These are phyloP conservation scores for Megathymus violae DNA, from an alignment of 1,140 invertebrate species.

Conservation along the genomic window DNA sequence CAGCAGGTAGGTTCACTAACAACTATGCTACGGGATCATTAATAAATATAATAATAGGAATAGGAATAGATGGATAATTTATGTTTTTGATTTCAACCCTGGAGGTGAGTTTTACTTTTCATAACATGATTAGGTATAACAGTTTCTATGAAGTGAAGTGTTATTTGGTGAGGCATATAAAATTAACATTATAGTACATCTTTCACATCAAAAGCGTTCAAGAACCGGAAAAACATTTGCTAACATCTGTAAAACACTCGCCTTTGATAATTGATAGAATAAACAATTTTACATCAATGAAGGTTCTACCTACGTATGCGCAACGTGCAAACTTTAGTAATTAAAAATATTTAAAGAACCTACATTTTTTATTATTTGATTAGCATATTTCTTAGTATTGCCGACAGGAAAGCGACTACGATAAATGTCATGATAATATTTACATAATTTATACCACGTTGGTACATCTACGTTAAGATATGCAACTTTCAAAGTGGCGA, in stretches of 20 bases:
- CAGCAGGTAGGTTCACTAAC: too few species aligned
- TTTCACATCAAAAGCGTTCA: conserved; percentile 24
- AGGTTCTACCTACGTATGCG: conserved; percentile 35
- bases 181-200: conserved; percentile 19
- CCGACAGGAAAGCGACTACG: conserved; percentile 51
- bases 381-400: conserved; percentile 59
- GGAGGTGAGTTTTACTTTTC: too few species aligned
- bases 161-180: neutral
- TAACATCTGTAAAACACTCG: conserved; percentile 42
- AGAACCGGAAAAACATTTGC: conserved; percentile 26
- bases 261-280: conserved; percentile 52
- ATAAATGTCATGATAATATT: conserved; percentile 56
- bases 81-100: too few species aligned
- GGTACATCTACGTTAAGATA: conserved; percentile 17
- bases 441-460: conserved; percentile 42
- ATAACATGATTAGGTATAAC: neutral
- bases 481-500: conserved; percentile 15
- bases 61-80: too few species aligned
- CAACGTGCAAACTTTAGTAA: conserved; percentile 50
- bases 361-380: conserved; percentile 45
- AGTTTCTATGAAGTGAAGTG: conserved; percentile 19
- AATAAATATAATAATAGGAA: too few species aligned
- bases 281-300: conserved; percentile 56
- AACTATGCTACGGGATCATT: too few species aligned
- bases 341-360: conserved; percentile 55